A percentile compares a stretch with the other conserved stretches of the same genome.
phyloP scores from a whole-genome alignment of 64 coral and sea anemone species.

The Acropora tenuis region DNA sequence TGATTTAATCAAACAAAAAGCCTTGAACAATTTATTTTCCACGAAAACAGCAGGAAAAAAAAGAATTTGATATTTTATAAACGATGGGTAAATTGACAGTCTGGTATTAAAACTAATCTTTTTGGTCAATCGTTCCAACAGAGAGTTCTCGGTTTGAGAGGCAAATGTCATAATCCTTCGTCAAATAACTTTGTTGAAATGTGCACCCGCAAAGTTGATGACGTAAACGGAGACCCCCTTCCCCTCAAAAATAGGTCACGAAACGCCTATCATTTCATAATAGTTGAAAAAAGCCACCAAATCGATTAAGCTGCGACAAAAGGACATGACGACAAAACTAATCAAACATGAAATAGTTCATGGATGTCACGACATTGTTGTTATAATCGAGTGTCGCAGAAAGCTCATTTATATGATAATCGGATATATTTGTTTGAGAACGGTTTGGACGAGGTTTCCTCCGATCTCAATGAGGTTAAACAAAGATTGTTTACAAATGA shows the following conservation, averaged over 20 bases:
- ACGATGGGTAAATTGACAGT: not conserved
- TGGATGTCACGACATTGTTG: not conserved
- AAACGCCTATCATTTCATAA: not conserved
- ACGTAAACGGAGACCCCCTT: not conserved
- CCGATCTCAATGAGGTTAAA: constrained; percentile 9
- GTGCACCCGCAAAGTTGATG: constrained; percentile 20
- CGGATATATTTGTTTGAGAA: constrained; percentile 20
- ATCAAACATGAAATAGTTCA: not conserved
- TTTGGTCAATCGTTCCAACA: not conserved
- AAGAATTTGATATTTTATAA: not conserved
- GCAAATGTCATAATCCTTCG: not conserved
- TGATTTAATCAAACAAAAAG: too few species aligned
- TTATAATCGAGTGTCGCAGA: too few species aligned
- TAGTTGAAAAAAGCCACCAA: not conserved
- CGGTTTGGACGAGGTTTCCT: not conserved
- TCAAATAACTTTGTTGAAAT: not conserved
- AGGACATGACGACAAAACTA: not conserved
- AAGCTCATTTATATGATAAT: not conserved
- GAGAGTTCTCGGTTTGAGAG: not conserved
- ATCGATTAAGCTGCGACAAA: not conserved
- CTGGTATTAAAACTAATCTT: not conserved
- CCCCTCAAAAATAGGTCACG: not conserved
- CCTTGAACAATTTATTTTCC: too few species aligned
- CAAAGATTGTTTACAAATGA: not conserved
- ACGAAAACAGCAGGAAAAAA: not conserved